These are phyloP conservation scores for Anniella stebbinsi DNA, from an alignment of 2,797 vertebrate genomes.

Conservation along the genomic window DNA sequence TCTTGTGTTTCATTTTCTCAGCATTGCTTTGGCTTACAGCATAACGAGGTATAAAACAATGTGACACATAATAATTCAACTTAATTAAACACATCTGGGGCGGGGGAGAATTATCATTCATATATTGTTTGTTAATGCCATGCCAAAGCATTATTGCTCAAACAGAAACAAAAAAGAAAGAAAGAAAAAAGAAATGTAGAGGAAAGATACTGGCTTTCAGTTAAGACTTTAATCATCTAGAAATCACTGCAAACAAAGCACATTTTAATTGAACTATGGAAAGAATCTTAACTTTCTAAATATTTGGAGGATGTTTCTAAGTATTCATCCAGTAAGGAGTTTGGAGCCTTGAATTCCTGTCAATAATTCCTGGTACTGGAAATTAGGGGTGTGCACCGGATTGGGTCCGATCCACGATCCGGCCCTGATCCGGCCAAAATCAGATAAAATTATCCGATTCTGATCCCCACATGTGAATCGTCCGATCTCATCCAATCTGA, in stretches of 20 bases:
- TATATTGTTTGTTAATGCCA: conserved; percentile 37
- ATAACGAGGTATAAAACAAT: conserved; percentile 42
- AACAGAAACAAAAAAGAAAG: neutral
- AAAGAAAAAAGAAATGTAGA: neutral
- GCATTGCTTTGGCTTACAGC: conserved; percentile 22
- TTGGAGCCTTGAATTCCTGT: neutral
- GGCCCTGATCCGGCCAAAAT: too few relatives aligned
- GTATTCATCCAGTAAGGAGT: neutral
- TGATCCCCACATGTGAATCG: too few relatives aligned
- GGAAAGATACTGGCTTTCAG: neutral
- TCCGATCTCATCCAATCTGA: too few relatives aligned
- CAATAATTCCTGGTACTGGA: neutral
- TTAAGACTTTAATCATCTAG: neutral
- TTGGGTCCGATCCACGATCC: too few relatives aligned
- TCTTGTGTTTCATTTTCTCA: conserved; percentile 34
- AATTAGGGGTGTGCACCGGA: too few relatives aligned
- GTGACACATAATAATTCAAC: conserved; percentile 31
- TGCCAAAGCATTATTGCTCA: neutral
- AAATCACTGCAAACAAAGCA: neutral
- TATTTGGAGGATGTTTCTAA: neutral
- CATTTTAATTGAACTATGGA: neutral
- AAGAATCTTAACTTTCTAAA: neutral
- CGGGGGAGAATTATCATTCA: conserved; percentile 9
- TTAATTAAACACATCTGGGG: conserved; percentile 24
- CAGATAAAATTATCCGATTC: too few relatives aligned